A percentile compares a stretch with the other conserved stretches of the same genome.
Conservation (phyloP, 2,113 vertebrate species). For the Paradoxurus hermaphroditus region DNA sequence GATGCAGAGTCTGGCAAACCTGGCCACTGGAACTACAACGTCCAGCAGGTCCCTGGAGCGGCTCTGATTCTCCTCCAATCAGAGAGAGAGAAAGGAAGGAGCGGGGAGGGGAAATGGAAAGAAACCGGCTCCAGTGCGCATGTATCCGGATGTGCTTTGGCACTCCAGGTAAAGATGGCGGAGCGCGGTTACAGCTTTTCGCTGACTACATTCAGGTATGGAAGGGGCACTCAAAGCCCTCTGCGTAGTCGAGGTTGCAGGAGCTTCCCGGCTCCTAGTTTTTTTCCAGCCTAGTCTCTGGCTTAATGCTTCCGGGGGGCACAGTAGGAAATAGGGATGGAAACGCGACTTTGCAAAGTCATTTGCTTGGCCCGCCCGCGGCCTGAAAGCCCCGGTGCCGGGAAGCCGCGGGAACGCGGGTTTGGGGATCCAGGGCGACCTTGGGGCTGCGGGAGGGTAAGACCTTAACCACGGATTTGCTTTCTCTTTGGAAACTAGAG, state of each 20-base stretch:
- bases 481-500: neutral
- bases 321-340: neutral
- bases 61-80: neutral
- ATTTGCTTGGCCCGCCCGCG: neutral
- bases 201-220: conserved; percentile 97
- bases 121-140: neutral
- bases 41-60: neutral
- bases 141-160: neutral
- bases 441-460: neutral
- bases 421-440: rapidly evolving
- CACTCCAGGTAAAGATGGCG: conserved; percentile 88
- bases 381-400: neutral
- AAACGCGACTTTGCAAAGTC: conserved; percentile 62
- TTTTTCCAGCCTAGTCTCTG: neutral
- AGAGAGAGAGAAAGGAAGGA: neutral
- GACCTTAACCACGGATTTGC: neutral
- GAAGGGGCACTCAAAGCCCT: neutral
- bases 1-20: rapidly evolving
- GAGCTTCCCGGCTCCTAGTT: neutral
- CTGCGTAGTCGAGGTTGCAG: rapidly evolving
- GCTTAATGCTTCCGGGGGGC: neutral
- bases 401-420: neutral
- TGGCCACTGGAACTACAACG: neutral
- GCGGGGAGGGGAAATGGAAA: neutral
- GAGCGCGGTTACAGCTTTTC: conserved; percentile 98